Conservation (phyloP, 92 coral and sea anemone species). For the Heliopora coerulea region DNA sequence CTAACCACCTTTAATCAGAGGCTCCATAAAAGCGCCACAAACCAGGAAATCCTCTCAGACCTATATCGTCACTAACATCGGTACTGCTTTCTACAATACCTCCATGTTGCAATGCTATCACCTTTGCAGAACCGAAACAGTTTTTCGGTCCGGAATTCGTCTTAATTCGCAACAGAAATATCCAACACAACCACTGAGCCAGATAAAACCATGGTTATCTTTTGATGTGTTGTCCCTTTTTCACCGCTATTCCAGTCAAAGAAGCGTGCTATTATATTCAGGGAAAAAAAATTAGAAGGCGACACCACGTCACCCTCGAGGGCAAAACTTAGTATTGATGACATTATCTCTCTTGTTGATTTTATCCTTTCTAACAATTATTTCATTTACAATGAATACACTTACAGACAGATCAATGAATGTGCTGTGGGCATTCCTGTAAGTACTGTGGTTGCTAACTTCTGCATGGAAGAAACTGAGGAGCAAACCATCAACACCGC, state of each 20-base stretch:
- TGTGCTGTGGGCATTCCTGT: slow-evolving; percentile 52
- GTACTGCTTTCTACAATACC: slow-evolving; percentile 46
- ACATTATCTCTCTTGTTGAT: slow-evolving; percentile 16
- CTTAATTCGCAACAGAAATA: slow-evolving; percentile 37
- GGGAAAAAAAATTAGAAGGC: slow-evolving; percentile 12
- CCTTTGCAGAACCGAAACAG: slow-evolving; percentile 34
- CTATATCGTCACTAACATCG: slow-evolving; percentile 47
- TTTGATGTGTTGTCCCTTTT: slow-evolving; percentile 53
- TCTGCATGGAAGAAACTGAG: slow-evolving; percentile 46
- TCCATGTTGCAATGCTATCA: slow-evolving; percentile 38
- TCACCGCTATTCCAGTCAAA: slow-evolving; percentile 45
- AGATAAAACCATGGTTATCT: slow-evolving; percentile 50
- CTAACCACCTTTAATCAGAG: slow-evolving; percentile 25
- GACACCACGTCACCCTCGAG: neutral
- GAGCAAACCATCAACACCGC: slow-evolving; percentile 29
- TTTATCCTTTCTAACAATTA: slow-evolving; percentile 30
- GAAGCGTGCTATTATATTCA: slow-evolving; percentile 40
- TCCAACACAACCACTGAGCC: slow-evolving; percentile 10
- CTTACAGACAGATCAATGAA: slow-evolving; percentile 47
- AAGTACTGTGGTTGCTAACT: slow-evolving; percentile 44
- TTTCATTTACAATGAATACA: slow-evolving; percentile 32
- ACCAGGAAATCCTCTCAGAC: slow-evolving; percentile 28
- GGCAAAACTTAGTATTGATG: slow-evolving; percentile 14
- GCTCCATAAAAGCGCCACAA: slow-evolving; percentile 49
- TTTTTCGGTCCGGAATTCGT: slow-evolving; percentile 41